Evolutionary conservation across 2,797 vertebrate genomes (phyloP), one percentile per base, ranked within the genome.

Genomic region (Poeciliopsis turneri): DNA sequence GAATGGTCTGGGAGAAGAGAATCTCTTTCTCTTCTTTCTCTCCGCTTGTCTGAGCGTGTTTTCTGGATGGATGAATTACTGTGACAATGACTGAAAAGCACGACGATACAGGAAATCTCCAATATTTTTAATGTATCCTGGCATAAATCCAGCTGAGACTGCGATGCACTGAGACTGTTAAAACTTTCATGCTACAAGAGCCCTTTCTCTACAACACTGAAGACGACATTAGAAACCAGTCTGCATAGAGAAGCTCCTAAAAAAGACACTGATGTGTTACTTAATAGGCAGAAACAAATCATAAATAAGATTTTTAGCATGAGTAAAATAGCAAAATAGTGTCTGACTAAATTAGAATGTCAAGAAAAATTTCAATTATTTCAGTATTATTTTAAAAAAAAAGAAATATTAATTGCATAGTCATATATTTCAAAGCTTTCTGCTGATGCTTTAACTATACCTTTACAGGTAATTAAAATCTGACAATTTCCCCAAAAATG

Each of bases 61-160:
- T 69, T 69, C 66, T 69, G 66, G 61, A 61, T 28, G n/a, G 61
- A 41, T 55, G 57, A 76, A 69, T 76, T 72, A 79, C 71, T 43
- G 28, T 55, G 75, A 80, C 72, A 87, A 80, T 78, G 76, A 74
- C 78, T 72, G 72, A 78, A 80, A 79, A 66, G 57, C 45, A 47
- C 74, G 53, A 46, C 45, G 46, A 82, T 74, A 72, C 43, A 72
- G 57, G 66, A 69, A 33, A 76, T 68, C 73, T 59, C 43, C 76
- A 78, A 76, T 76, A 73, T 73, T 36, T 49, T 59, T 72, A 78
- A 81, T 78, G 76, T 72, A 68, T 45, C 76, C 57, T 68, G 76
- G 59, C 73, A n/a, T 55, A 5, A 18, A 53, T 51, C 70, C 79
- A 69, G 46, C 25, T 43, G 55, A 64, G 71, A 72, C 30, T 4